phyloP scores from a whole-genome alignment of 2,888 invertebrate species.

The Matsumyia berberina region DNA sequence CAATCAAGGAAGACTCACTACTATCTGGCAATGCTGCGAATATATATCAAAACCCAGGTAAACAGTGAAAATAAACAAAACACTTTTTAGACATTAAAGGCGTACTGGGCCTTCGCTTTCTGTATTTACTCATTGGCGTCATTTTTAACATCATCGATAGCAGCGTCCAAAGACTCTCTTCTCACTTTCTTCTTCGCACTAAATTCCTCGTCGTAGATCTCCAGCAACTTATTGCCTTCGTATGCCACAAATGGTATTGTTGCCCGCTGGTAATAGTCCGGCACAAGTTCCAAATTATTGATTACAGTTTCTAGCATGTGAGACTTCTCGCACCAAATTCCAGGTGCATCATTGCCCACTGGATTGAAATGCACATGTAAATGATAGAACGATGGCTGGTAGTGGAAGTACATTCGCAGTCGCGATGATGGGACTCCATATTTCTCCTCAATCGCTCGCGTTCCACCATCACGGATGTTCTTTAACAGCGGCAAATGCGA shows the following conservation, averaged over 20 bases:
- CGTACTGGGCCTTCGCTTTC: neutral
- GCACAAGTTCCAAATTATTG: conserved; percentile 92
- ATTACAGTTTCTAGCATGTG: conserved; percentile 95
- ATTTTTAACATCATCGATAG: neutral
- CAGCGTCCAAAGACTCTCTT: neutral
- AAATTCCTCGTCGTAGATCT: conserved; percentile 85
- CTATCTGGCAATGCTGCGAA: neutral
- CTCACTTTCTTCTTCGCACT: conserved; percentile 15
- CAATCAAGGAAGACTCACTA: neutral
- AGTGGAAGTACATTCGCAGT: conserved; percentile 94
- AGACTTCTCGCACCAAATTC: conserved; percentile 93
- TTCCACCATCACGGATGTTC: conserved; percentile 91
- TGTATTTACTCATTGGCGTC: conserved; percentile 25
- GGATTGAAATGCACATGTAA: conserved; percentile 97
- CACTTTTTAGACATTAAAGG: neutral
- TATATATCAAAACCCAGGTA: neutral
- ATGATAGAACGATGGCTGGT: conserved; percentile 98
- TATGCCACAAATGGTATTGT: conserved; percentile 92
- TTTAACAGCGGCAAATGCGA: conserved; percentile 92
- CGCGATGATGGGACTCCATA: conserved; percentile 89
- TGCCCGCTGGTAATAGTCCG: conserved; percentile 93
- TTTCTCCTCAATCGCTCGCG: conserved; percentile 90
- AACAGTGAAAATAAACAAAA: neutral
- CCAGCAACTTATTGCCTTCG: conserved; percentile 90
- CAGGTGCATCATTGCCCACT: conserved; percentile 91